Base-by-base conservation (phyloP, 2,888 invertebrate species). In the Cataglyphis livida region DNA sequence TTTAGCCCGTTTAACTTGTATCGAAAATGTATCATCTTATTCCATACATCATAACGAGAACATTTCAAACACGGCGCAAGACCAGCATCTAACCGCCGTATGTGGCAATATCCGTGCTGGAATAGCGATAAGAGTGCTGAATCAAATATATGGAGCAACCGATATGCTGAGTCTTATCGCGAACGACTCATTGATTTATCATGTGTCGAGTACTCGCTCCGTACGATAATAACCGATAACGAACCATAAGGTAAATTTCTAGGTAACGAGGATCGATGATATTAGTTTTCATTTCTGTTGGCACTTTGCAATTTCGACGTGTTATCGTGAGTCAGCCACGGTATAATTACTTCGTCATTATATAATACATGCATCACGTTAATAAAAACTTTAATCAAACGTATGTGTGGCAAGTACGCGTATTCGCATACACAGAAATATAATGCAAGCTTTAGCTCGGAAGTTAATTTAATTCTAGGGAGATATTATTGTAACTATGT, bases 111-210 rank as follows among this genome's bases (percentile, higher is more conserved):
- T 74, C 71, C 44, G 38, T 35, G n/a, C 32, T 41, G 61, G 61
- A 65, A 76, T 21, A 64, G 54, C 64, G 83, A 84, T 75, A 83
- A 84, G 82, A 62, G 75, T 59, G 57, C 41, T 81, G 73, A 74
- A 83, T 75, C 82, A 62, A 71, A 66, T 59, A 66, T 48, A 35
- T 32, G 35, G 66, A 78, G 76, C 66, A 82, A 85, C 48, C 78
- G 83, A 89, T 82, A 74, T 48, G 44, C 15, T 9, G 54, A 48
- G 83, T 81, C 75, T 81, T 85, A 54, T 88, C 71, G 81, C 25
- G 68, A 25, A n/a, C 81, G 64, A 78, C 74, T 81, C 82, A 76
- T 82, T 68, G 74, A 54, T 81, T 66, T 65, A 82, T 81, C 74
- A 65, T 21, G 41, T 66, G 87, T 78, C 82, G 84, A 83, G 74